phyloP scores from a whole-genome alignment of 2,888 invertebrate species.

The Helleia helle region DNA sequence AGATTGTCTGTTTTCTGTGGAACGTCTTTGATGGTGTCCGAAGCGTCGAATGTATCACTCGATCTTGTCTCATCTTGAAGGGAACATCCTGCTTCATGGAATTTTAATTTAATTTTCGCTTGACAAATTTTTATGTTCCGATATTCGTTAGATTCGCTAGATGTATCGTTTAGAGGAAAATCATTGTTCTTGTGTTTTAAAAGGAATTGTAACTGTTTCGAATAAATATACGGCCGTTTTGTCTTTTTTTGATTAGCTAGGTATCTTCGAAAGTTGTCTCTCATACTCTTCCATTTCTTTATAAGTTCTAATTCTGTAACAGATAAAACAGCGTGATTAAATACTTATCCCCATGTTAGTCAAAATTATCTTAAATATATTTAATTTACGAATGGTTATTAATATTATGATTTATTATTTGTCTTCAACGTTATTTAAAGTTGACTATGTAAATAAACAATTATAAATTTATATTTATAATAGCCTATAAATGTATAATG shows the following conservation, averaged over 20 bases:
- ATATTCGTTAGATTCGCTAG: no score
- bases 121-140: conserved; percentile 32
- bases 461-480: no score
- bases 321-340: no score
- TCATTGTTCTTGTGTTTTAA: conserved; percentile 33
- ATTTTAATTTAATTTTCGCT: conserved; percentile 35
- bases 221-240: conserved; percentile 51
- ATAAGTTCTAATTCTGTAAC: conserved; percentile 55
- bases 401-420: no score
- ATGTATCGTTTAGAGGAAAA: no score
- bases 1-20: conserved; percentile 13
- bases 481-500: no score
- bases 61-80: conserved; percentile 39
- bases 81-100: conserved; percentile 36
- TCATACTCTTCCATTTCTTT: conserved; percentile 65
- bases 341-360: no score
- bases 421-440: no score
- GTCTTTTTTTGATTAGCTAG: conserved; percentile 43
- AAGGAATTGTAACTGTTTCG: conserved; percentile 48
- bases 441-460: no score
- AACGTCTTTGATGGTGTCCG: conserved; percentile 19
- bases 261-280: conserved; percentile 58
- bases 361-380: no score
- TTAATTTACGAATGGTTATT: no score
- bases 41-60: conserved; percentile 27